Evolutionary conservation across 1,140 invertebrate genomes (phyloP), one percentile per base, ranked within the genome.

Genomic region (Macrobrachium nipponense): DNA sequence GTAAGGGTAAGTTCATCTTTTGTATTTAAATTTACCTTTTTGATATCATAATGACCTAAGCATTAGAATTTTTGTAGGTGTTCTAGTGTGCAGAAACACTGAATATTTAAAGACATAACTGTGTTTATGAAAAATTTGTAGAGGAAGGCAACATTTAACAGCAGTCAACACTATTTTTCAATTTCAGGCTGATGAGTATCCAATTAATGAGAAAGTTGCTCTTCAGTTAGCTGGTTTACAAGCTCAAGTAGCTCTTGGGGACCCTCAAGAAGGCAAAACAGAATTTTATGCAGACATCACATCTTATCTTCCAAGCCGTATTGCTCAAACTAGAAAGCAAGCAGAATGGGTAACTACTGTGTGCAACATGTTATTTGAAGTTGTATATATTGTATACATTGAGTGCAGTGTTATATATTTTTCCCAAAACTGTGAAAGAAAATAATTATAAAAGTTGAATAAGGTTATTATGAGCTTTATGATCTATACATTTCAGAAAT

Each of bases 151-250:
- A 10, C 51, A 51, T 10, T 51, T 51, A 51, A 51, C 12, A 12
- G 12, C 12, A 51, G 12, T 51, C 20, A 44, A 70, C 70, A 44
- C 80, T 15, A 61, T 43, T 77, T 80, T 87, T 87, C 89, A 90
- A 87, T 91, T 93, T 86, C 90, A 97, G 95, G 94, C 95, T 91
- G 97, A 99, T 92, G 97, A 98, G 90, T 98, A 97, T 91, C 97
- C 97, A 0, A 96, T 98, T 11, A 97, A 96, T 27, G 97, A 98
- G 91, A 97, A 98, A 91, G 96, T 98, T 72, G 97, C 97, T 5
- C 92, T 98, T 3, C 97, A 98, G 91, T 92, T 99, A 88, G 97
- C 97, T 11, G 97, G 97, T 44, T 92, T 98, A 0, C 97, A 99
- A 91, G 96, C 97, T 72, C 97, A 98, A 92, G 97, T 98, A 36